Base-by-base conservation (phyloP, 2,888 invertebrate species). In the Rhodophaea formosa region DNA sequence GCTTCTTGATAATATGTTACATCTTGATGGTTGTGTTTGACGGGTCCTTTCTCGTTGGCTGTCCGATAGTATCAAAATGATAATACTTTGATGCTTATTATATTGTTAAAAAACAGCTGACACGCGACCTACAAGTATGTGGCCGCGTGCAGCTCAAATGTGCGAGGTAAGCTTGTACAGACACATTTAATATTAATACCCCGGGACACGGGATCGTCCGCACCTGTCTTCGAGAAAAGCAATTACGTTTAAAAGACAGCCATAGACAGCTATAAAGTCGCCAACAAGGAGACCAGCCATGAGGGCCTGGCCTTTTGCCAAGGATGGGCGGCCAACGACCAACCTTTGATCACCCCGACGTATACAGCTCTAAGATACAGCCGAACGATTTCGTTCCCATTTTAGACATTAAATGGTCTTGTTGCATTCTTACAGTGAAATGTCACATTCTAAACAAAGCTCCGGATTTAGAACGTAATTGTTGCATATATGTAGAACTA, bases 301-400 rank as follows among this genome's bases (percentile, higher is more conserved):
- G 61, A 61, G 52, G 59, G 64, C 66, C 78, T 86, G 87, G 87
- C 86, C 62, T 53, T 55, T 58, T 73, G 87, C 87, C 87, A 88
- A 84, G 79, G 82, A 83, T 81, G 65, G 60, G 72, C 79, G 80
- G 78, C 78, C 81, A 78, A 75, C 80, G 84, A 82, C 83, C 83
- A 85, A 82, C 82, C 80, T 84, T 80, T 83, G 77, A 75, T 78
- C 77, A 79, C 75, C 73, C 70, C 74, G 67, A 72, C 59, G 60
- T 62, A 56, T 65, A 66, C 62, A n/a, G n/a, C n/a, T n/a, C n/a
- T n/a, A n/a, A n/a, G n/a, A n/a, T n/a, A n/a, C n/a, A 62, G 63
- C 68, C 58, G 60, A 62, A 57, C 72, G 64, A 71, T 71, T 51
- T 51, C 39, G 51, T 75, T 81, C 81, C 84, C 74, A 72, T 79